Evolutionary conservation across 2,888 invertebrate genomes (phyloP).

Genomic region (Chirona hameri): DNA sequence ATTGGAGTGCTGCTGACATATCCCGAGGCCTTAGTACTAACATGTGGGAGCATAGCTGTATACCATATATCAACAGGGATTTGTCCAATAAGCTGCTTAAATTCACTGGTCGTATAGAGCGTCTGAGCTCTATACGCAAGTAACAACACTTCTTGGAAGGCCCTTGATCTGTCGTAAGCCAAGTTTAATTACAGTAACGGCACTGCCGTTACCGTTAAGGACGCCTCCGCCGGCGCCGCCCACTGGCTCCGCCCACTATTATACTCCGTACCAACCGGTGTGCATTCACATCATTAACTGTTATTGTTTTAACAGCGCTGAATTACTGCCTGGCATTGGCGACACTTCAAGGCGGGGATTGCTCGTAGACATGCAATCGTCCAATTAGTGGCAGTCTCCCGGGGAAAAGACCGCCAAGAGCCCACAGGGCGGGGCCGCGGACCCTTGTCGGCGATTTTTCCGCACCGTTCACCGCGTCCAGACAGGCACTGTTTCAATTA

Average conservation of each 20-base stretch:
- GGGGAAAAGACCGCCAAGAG: background rate
- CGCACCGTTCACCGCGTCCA: background rate
- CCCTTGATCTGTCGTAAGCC: too few relatives aligned
- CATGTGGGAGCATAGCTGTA: too few relatives aligned
- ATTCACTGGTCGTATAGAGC: too few relatives aligned
- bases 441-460: background rate
- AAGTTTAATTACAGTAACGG: too few relatives aligned
- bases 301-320: conserved; percentile 24
- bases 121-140: too few relatives aligned
- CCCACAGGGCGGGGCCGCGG: background rate
- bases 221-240: background rate
- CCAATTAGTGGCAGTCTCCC: background rate
- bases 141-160: too few relatives aligned
- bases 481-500: background rate
- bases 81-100: too few relatives aligned
- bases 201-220: background rate
- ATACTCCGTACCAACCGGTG: background rate
- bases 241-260: background rate
- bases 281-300: conserved; percentile 1
- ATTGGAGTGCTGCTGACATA: too few relatives aligned
- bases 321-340: background rate
- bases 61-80: too few relatives aligned
- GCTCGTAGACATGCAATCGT: background rate
- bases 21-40: too few relatives aligned
- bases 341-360: background rate